Conservation (phyloP, 2,888 invertebrate genomes). For the Eupithecia vulgata region DNA sequence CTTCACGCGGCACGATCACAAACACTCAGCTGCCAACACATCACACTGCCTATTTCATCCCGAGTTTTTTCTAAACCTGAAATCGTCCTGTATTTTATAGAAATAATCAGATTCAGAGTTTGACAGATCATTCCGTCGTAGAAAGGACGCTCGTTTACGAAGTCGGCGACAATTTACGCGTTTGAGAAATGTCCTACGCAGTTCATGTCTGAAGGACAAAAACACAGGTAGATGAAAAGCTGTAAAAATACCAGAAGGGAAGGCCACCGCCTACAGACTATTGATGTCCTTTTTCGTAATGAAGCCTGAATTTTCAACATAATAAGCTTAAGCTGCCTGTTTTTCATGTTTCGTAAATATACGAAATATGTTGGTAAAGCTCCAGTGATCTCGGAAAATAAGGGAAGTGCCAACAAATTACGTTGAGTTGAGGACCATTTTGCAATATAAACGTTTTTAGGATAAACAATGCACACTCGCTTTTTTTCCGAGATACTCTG, state of each 20-base stretch:
- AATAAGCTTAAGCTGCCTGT: background rate
- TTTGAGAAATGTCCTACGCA: slow-evolving; percentile 47
- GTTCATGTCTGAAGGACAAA: slow-evolving; percentile 47
- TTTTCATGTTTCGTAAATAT: slow-evolving; percentile 32
- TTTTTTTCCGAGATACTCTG: slow-evolving; percentile 52
- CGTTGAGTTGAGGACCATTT: slow-evolving; percentile 53
- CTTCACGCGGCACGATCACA: slow-evolving; percentile 65
- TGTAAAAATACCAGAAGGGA: slow-evolving; percentile 15
- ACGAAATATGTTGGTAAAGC: slow-evolving; percentile 45
- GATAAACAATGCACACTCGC: slow-evolving; percentile 50
- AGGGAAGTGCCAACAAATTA: slow-evolving; percentile 48
- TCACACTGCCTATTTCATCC: slow-evolving; percentile 62
- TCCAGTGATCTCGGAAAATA: slow-evolving; percentile 38
- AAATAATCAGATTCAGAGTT: slow-evolving; percentile 52
- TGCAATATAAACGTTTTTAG: slow-evolving; percentile 48
- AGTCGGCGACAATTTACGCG: slow-evolving; percentile 38
- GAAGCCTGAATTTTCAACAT: slow-evolving; percentile 7
- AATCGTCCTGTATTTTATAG: slow-evolving; percentile 56
- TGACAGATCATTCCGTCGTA: slow-evolving; percentile 47
- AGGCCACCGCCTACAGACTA: slow-evolving; percentile 9
- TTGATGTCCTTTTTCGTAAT: slow-evolving; percentile 17
- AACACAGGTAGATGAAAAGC: slow-evolving; percentile 42
- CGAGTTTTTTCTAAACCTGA: slow-evolving; percentile 58
- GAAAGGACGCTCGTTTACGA: slow-evolving; percentile 44
- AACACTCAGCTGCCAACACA: slow-evolving; percentile 70